Evolutionary conservation across 1,140 invertebrate species (phyloP).

Genomic region (Drosophila santomea): DNA sequence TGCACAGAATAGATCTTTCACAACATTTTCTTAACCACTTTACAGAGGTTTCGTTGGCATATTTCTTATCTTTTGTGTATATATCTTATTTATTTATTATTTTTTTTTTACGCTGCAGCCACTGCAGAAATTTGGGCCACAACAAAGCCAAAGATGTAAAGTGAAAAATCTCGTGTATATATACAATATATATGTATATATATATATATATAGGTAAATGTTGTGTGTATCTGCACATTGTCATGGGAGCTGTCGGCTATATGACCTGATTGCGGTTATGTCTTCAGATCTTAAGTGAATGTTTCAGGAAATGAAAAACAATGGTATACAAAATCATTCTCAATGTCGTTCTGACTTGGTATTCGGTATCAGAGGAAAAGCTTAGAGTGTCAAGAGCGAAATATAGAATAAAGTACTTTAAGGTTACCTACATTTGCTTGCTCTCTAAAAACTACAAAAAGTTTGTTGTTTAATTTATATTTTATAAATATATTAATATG

Average conservation of each 20-base stretch:
- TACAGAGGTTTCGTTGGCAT: conserved; percentile 3
- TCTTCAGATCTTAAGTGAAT: conserved; percentile 16
- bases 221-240: conserved; percentile 22
- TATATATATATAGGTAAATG: neutral
- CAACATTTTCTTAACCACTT: conserved; percentile 12
- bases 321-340: neutral
- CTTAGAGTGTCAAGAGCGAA: too few species aligned
- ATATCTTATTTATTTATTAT: neutral
- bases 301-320: conserved; percentile 23
- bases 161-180: conserved; percentile 23
- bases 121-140: conserved; percentile 23
- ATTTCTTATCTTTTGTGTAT: conserved; percentile 15
- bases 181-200: conserved; percentile 3
- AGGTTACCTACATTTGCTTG: too few species aligned
- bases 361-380: too few species aligned
- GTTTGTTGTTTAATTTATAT: too few species aligned
- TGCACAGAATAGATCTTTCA: conserved; percentile 1
- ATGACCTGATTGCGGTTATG: conserved; percentile 41
- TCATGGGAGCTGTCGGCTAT: conserved; percentile 9
- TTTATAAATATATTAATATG: too few species aligned
- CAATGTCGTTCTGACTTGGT: neutral
- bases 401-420: too few species aligned
- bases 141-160: conserved; percentile 27
- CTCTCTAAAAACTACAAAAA: too few species aligned
- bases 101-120: neutral